These are phyloP conservation scores for Typhlichthys subterraneus DNA, from an alignment of 2,797 vertebrate genomes.

Conservation along the genomic window DNA sequence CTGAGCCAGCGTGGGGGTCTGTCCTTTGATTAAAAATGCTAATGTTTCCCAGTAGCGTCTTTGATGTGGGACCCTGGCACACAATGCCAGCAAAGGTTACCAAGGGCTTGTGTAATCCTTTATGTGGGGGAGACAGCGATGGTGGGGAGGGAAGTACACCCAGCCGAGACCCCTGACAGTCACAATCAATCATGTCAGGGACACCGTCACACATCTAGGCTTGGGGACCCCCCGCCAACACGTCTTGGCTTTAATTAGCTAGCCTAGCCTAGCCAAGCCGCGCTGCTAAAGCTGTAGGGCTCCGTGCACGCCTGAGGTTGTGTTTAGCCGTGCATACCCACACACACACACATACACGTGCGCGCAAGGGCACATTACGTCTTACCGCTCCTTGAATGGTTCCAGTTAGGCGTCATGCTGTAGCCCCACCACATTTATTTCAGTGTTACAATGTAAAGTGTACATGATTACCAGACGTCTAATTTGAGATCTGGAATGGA, in stretches of 20 bases:
- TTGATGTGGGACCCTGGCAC: constrained; percentile 84
- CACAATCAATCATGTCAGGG: constrained; percentile 88
- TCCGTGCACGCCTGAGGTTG: not conserved
- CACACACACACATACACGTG: not conserved
- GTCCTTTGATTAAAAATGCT: constrained; percentile 92
- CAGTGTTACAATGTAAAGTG: constrained; percentile 8
- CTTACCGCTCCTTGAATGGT: constrained; percentile 25
- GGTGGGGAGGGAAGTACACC: constrained; percentile 83
- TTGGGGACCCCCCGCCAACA: constrained; percentile 76
- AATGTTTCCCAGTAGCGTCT: constrained; percentile 84
- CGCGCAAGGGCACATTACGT: not conserved
- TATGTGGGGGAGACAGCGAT: constrained; percentile 77
- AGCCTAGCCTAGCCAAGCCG: constrained; percentile 18
- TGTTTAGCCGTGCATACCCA: not conserved
- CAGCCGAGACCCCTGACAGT: constrained; percentile 89
- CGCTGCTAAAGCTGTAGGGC: not conserved
- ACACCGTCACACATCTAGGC: constrained; percentile 64
- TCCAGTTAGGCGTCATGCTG: constrained; percentile 33
- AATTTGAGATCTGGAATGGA: constrained; percentile 10
- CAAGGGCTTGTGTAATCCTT: constrained; percentile 89
- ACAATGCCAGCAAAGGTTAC: constrained; percentile 89
- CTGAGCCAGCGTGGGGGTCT: constrained; percentile 67
- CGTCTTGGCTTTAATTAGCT: constrained; percentile 86
- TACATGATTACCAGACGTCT: constrained; percentile 37
- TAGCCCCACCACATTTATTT: constrained; percentile 21